Evolutionary conservation across 1,140 invertebrate genomes (phyloP).

Genomic region (Calephelis virginiensis): DNA sequence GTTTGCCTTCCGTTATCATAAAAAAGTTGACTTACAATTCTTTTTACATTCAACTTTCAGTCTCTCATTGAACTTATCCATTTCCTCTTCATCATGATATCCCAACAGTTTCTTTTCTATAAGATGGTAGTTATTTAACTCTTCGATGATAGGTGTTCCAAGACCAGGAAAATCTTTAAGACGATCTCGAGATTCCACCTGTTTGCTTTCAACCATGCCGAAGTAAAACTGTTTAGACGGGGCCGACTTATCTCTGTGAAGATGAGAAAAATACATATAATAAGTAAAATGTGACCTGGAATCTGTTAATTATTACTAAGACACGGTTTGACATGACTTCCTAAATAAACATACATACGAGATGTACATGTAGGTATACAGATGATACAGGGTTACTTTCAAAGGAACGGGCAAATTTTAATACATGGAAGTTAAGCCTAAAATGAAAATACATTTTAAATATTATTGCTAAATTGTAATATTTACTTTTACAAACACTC

Average conservation of each 20-base stretch:
- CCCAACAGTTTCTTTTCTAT: slow-evolving; percentile 66
- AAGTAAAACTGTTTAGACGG: slow-evolving; percentile 88
- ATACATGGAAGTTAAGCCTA: no score
- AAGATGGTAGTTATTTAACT: slow-evolving; percentile 64
- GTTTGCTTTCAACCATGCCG: slow-evolving; percentile 82
- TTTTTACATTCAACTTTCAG: slow-evolving; percentile 60
- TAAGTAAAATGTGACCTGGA: no score
- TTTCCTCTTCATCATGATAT: slow-evolving; percentile 64
- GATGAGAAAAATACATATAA: slow-evolving; percentile 8
- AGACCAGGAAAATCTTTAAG: slow-evolving; percentile 71
- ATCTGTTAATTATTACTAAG: no score
- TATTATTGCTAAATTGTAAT: no score
- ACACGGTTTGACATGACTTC: no score
- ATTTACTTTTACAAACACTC: no score
- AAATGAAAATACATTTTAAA: no score
- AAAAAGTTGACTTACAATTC: slow-evolving; percentile 59
- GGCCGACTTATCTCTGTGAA: slow-evolving; percentile 47
- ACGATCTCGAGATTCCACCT: slow-evolving; percentile 56
- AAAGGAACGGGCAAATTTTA: no score
- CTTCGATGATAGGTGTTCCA: slow-evolving; percentile 64
- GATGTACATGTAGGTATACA: no score
- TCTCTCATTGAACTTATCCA: slow-evolving; percentile 65
- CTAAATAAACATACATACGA: no score
- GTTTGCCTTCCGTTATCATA: no score
- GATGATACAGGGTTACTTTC: no score